Percentiles rank a stretch among this genome's conserved stretches.
These are phyloP conservation scores for Odontamblyopus lacepedii DNA, from an alignment of 2,797 vertebrate genomes.

Conservation along the genomic window DNA sequence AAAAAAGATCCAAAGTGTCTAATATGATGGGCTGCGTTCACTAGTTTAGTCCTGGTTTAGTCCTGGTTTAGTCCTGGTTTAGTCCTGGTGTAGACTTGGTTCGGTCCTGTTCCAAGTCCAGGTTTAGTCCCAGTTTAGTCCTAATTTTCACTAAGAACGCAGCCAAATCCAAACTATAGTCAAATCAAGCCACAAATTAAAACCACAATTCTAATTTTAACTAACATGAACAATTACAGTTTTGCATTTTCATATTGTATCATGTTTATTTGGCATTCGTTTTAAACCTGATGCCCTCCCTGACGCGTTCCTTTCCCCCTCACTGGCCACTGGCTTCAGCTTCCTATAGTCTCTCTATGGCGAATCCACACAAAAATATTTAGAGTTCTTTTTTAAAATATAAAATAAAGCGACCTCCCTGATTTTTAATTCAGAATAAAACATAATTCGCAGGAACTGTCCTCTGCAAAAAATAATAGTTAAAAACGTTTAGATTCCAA, in stretches of 20 bases:
- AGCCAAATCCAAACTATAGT: background rate
- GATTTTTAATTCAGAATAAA: background rate
- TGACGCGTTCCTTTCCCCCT: background rate
- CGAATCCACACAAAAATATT: background rate
- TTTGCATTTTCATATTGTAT: background rate
- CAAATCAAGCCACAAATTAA: background rate
- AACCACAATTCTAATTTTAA: background rate
- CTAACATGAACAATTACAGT: background rate
- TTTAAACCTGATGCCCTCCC: background rate
- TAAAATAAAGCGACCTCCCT: background rate
- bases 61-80: background rate
- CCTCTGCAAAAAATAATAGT: background rate
- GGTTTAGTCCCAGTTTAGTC: background rate
- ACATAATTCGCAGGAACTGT: background rate
- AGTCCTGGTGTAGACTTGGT: background rate
- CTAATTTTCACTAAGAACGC: background rate
- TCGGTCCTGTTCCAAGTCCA: background rate
- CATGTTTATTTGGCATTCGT: background rate
- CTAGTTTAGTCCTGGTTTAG: too few species aligned
- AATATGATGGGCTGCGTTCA: background rate
- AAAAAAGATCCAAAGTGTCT: background rate
- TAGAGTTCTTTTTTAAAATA: background rate
- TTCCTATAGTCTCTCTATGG: background rate
- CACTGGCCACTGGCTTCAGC: background rate
- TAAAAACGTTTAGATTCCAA: background rate